These are phyloP conservation scores for Fundulus diaphanus DNA, from an alignment of 2,797 vertebrate species.

Conservation along the genomic window DNA sequence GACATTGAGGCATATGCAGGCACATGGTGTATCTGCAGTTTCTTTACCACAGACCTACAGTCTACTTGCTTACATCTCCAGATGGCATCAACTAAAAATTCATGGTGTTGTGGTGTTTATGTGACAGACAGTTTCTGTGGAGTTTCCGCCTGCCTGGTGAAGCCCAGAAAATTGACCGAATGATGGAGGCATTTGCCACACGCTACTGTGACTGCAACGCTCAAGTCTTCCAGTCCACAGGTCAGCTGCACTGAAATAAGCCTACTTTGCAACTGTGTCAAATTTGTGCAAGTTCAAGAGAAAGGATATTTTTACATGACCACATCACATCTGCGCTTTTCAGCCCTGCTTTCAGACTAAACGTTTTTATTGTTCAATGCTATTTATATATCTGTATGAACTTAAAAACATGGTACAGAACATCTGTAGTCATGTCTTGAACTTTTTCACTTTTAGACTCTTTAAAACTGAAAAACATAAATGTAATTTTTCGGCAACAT, in stretches of 20 bases:
- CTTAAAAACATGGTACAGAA: background rate
- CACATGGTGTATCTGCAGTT: background rate
- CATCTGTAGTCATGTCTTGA: background rate
- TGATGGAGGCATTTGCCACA: constrained; percentile 95
- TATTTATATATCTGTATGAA: background rate
- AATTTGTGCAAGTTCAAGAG: background rate
- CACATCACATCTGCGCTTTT: background rate
- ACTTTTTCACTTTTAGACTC: background rate
- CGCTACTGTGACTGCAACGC: constrained; percentile 92
- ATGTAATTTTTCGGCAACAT: background rate
- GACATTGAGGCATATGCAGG: background rate
- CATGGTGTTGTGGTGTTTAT: background rate
- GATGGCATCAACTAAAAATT: background rate
- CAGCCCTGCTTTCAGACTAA: background rate
- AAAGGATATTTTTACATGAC: background rate
- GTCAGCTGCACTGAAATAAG: constrained; percentile 62
- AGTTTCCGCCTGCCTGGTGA: constrained; percentile 94
- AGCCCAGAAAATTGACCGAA: constrained; percentile 96
- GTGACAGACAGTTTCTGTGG: constrained; percentile 91
- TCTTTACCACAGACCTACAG: background rate
- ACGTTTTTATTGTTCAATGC: background rate
- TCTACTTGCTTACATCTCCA: background rate
- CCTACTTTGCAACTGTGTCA: constrained; percentile 4
- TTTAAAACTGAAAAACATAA: background rate
- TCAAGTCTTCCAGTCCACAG: constrained; percentile 89